Percentiles rank a stretch among this genome's conserved stretches.
These are phyloP conservation scores for Poliocrania exsul DNA, from an alignment of 2,797 vertebrate species.

Conservation along the genomic window DNA sequence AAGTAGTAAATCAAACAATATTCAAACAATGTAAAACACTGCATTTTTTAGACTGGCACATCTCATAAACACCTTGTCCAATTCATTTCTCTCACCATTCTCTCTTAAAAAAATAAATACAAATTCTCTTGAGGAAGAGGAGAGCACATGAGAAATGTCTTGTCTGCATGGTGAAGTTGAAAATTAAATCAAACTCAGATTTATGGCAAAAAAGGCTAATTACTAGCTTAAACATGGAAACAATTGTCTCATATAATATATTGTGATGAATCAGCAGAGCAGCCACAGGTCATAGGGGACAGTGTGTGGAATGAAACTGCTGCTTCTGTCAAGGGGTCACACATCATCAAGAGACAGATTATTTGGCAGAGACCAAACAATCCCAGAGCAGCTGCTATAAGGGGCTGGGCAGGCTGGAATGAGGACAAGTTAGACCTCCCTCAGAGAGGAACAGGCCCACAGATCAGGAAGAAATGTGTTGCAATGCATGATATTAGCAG, in stretches of 20 bases:
- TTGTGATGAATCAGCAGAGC: conserved; percentile 48
- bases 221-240: conserved; percentile 30
- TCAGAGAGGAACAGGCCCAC: background rate
- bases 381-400: background rate
- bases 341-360: background rate
- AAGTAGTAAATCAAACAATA: conserved; percentile 50
- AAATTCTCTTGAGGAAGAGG: background rate
- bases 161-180: background rate
- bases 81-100: conserved; percentile 5
- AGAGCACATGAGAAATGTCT: conserved; percentile 9
- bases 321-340: background rate
- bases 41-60: conserved; percentile 8
- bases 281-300: conserved; percentile 11
- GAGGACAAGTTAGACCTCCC: background rate
- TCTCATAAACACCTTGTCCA: conserved; percentile 51
- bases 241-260: conserved; percentile 52
- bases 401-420: background rate
- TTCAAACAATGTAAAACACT: conserved; percentile 34
- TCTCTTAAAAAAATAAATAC: background rate
- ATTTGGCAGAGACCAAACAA: background rate
- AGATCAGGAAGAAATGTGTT: background rate
- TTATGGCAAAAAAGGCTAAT: conserved; percentile 23
- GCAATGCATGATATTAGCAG: accelerated
- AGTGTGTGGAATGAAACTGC: background rate
- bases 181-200: conserved; percentile 43